These are phyloP conservation scores for Petrolisthes manimaculis DNA, from an alignment of 2,888 invertebrate genomes.

Conservation along the genomic window DNA sequence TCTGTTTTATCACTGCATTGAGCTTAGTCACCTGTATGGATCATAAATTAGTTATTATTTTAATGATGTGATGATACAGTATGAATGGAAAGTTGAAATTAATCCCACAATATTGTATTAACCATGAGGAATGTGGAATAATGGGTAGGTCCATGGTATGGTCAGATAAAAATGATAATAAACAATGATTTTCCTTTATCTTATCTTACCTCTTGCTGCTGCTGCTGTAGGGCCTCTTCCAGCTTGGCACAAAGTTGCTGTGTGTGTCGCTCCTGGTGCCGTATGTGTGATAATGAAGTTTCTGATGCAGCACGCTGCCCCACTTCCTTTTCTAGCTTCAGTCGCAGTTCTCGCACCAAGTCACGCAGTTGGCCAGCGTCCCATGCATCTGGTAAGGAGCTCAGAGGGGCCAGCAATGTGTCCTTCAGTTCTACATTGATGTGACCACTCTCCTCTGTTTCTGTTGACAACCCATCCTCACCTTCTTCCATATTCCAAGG, in stretches of 20 bases:
- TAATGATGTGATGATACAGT: too few species aligned
- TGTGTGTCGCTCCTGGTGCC: conserved; percentile 32
- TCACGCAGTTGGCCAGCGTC: conserved; percentile 48
- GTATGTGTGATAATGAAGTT: conserved; percentile 31
- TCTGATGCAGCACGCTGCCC: conserved; percentile 37
- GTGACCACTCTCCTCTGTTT: conserved; percentile 54
- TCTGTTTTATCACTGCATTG: conserved; percentile 32
- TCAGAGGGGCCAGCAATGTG: conserved; percentile 40
- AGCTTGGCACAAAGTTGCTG: conserved; percentile 11
- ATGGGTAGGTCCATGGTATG: too few species aligned
- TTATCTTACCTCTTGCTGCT: conserved; percentile 46
- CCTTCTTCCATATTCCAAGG: conserved; percentile 32
- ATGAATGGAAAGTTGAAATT: too few species aligned
- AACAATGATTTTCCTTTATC: too few species aligned
- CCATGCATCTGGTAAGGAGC: conserved; percentile 42
- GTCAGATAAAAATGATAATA: too few species aligned
- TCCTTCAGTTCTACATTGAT: conserved; percentile 50
- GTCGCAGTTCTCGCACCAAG: conserved; percentile 46
- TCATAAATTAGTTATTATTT: too few species aligned
- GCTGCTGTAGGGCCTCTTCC: conserved; percentile 28
- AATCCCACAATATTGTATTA: too few species aligned
- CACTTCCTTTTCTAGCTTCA: conserved; percentile 54
- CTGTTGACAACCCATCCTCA: conserved; percentile 49
- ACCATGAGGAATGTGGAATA: too few species aligned
- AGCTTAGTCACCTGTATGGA: conserved; percentile 37